Evolutionary conservation across 2,797 vertebrate species (phyloP), one percentile per base, ranked within the genome.

Genomic region (Bovichtus variegatus): DNA sequence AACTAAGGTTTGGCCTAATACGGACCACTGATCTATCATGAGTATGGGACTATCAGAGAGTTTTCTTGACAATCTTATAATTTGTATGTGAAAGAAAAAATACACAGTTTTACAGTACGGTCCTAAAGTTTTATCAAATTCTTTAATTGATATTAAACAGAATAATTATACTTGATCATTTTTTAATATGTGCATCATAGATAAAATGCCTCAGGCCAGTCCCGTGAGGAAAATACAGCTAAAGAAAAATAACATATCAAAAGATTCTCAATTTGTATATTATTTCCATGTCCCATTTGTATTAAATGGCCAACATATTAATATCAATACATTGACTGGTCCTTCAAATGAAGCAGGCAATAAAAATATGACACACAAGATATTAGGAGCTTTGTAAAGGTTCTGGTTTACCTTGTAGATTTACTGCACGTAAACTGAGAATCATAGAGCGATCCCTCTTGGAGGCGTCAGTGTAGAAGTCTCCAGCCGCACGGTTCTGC

Each of bases 401-500:
- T 63, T n/a, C 71, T 60, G 10, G 29, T 70, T 87, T 86, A 97
- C 97, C 96, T 95, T 96, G 93, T 29, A 93, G 77, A 81, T 92
- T 94, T 10, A 87, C 85, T 73, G 95, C 84, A 50, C 89, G 92
- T 66, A 95, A 73, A 25, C 94, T 94, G 68, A 96, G 92, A 67
- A 90, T 92, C 61, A 95, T 62, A 7, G 94, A 74, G 21, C 87
- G 83, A 36, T 95, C 92, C 64, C 82, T 94, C 78, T 96, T 95
- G 49, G 84, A 92, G 61, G 51, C 79, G 0, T 96, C 94, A 3
- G 93, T 92, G 63, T 94, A 95, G 87, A 96, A 95, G 59, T 92
- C 93, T 61, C 92, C 92, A 2, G 88, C 75, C 1, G 44, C 57
- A 85, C 76, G 84, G 82, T 96, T 97, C 86, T 98, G 96, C 82